These are phyloP conservation scores for Nylanderia fulva DNA, from an alignment of 1,140 invertebrate species.

Conservation along the genomic window DNA sequence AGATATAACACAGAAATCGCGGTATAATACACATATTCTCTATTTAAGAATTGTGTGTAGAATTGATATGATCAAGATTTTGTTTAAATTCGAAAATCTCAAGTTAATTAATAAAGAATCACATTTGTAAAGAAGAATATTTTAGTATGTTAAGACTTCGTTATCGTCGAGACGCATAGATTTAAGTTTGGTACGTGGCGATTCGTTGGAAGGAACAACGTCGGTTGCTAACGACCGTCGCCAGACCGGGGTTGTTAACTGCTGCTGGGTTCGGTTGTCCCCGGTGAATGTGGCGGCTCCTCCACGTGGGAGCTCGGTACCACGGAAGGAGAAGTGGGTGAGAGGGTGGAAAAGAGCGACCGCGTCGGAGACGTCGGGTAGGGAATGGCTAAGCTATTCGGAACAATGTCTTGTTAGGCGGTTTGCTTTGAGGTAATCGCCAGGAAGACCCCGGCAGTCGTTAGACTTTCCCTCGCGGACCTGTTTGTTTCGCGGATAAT, in stretches of 20 bases:
- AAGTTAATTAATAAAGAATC: not conserved
- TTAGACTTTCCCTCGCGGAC: constrained; percentile 76
- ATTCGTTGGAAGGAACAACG: constrained; percentile 58
- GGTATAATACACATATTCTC: not conserved
- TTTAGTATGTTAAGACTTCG: not conserved
- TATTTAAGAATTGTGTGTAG: not conserved
- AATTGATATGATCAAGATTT: not conserved
- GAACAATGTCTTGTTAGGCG: constrained; percentile 84
- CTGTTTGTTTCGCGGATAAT: constrained; percentile 78
- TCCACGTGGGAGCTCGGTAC: constrained; percentile 66
- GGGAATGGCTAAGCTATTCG: constrained; percentile 80
- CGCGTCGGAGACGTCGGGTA: constrained; percentile 30
- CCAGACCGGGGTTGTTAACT: constrained; percentile 83
- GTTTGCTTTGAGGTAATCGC: constrained; percentile 83
- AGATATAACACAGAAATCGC: not conserved
- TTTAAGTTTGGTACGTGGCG: constrained; percentile 67
- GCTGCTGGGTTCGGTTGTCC: constrained; percentile 73
- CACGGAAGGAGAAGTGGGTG: constrained; percentile 56
- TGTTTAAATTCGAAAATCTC: too few relatives aligned
- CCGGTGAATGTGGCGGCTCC: constrained; percentile 71
- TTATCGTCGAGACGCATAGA: constrained; percentile 38
- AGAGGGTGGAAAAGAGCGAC: constrained; percentile 70
- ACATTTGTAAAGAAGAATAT: not conserved
- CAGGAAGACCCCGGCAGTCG: constrained; percentile 76
- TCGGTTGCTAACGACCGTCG: constrained; percentile 83